Evolutionary conservation across 2,797 vertebrate genomes (phyloP), one percentile per base, ranked within the genome.

Genomic region (Rhabdomys pumilio): DNA sequence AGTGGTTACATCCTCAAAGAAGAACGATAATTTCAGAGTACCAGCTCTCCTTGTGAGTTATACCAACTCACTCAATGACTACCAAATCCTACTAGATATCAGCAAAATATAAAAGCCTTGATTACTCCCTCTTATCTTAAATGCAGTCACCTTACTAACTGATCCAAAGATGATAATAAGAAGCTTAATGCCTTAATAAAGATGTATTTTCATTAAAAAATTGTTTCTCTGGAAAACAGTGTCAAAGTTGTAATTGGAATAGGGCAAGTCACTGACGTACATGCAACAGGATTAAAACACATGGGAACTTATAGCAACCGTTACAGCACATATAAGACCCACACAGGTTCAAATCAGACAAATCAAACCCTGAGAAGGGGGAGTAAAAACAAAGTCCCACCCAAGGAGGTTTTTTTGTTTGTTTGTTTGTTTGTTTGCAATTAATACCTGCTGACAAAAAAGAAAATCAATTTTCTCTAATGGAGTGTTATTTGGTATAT

Each of bases 131-230:
- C 72, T 17, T 38, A 72, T 69, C 8, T 44, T 61, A 94, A 93
- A 73, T 73, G 85, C 81, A 61, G 31, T 65, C 4, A 24, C 12
- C 6, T 31, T 34, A 63, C 22, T 15, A 34, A 95, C 47, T 92
- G 26, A 90, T 73, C 76, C 44, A 87, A 95, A 26, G 2, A 82
- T 81, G 29, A 81, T 20, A n/a, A 92, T 82, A 80, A 84, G 34
- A 83, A 87, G 38, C 3, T 93, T 61, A 47, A 44, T 82, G 10
- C 8, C 17, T 8, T 82, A 75, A 65, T 29, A 93, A 69, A 31
- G 65, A 61, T 59, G 55, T 26, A 19, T 11, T 94, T 65, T 15
- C 47, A 85, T 12, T 20, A 31, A 73, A 63, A 63, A 34, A 89
- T 2, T 76, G 11, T 15, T 65, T 59, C 38, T 86, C 9, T 80